A percentile compares a stretch with the other conserved stretches of the same genome.
phyloP scores from a whole-genome alignment of 2,797 vertebrate genomes.

The Pangasius djambal region DNA sequence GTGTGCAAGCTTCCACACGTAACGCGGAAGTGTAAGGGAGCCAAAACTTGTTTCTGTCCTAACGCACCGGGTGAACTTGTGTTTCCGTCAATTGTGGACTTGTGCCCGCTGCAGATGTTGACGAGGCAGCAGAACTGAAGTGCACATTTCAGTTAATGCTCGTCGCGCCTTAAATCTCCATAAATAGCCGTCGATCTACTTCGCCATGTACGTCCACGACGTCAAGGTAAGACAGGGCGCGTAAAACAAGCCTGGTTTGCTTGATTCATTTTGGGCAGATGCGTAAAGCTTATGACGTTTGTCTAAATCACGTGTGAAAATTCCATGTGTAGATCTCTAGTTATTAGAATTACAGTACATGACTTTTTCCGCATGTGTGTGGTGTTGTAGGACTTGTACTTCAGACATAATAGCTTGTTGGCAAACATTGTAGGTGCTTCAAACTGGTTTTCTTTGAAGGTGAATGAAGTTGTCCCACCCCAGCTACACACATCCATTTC shows the following conservation, averaged over 20 bases:
- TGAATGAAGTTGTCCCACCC: background rate
- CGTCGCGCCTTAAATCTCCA: background rate
- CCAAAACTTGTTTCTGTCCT: background rate
- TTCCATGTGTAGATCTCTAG: no score
- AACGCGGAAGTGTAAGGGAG: constrained; percentile 25
- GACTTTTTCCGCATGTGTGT: background rate
- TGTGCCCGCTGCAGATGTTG: background rate
- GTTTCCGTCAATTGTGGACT: background rate
- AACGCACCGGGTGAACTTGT: background rate
- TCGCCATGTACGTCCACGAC: constrained; percentile 49
- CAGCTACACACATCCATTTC: background rate
- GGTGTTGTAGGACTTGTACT: background rate
- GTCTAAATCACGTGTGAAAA: background rate
- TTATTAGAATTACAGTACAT: background rate
- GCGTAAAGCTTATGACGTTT: background rate
- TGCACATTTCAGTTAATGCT: background rate
- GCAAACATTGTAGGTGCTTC: background rate
- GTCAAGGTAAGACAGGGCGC: constrained; percentile 48
- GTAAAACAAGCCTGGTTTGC: background rate
- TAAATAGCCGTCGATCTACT: background rate
- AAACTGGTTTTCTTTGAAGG: background rate
- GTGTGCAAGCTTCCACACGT: background rate
- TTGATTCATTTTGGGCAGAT: background rate
- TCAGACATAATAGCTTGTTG: background rate
- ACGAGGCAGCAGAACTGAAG: background rate